Evolutionary conservation across 2,888 invertebrate genomes (phyloP), one percentile per base, ranked within the genome.

Genomic region (Allygus modestus): DNA sequence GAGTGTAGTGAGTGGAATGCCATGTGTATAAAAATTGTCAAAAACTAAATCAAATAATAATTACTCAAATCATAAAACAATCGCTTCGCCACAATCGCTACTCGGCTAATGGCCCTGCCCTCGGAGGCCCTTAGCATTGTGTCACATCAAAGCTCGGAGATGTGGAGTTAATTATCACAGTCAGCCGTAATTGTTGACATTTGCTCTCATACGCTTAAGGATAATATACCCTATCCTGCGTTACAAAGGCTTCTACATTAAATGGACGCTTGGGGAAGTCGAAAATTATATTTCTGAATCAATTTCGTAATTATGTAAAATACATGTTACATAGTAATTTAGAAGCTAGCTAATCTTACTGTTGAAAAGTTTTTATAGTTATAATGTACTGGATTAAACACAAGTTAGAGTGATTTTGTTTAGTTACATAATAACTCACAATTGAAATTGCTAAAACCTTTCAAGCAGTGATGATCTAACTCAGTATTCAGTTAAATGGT

Each of bases 141-240:
- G 58, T 58, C 58, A 26, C 58, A 65, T 26, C 31, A 65, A 65
- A 65, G 65, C 58, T 23, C 23, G 23, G 46, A 54, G 54, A 65
- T 15, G 11, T 28, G 7, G 28, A 65, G 65, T 65, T 65, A 65
- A 65, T 65, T 65, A 65, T 26, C 65, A 31, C 26, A 65, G 20
- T 26, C 65, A 31, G 5, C 17, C 1, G 65, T 65, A 28, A 65
- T 65, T 65, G 65, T 65, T 65, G 65, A 65, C 65, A 65, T 65
- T 65, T 28, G 31, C 65, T 65, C 65, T 58, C 58, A 58, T 58
- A 23, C 51, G 58, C 23, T 58, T 58, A 31, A 31, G 65, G 65
- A 65, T 65, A 65, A 65, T 65, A 54, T 4, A 54, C 54, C 54
- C 51, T 58, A n/a, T n/a, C n/a, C 58, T 65, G 54, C 15, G 23